phyloP scores from a whole-genome alignment of 2,797 vertebrate genomes.

The Hirundo rustica region DNA sequence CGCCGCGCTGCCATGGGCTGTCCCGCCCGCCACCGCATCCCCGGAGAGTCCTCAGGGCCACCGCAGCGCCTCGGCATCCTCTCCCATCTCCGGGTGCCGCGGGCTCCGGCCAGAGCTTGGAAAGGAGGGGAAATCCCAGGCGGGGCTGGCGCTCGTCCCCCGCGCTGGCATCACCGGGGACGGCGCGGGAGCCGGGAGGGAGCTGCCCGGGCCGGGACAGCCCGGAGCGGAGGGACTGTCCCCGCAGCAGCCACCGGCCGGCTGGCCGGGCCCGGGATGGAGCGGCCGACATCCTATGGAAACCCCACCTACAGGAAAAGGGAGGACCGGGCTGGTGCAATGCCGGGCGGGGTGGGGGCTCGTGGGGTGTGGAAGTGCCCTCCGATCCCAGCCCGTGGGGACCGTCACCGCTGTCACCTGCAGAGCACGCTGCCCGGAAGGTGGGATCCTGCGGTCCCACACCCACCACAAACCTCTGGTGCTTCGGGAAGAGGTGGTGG shows the following conservation, averaged over 20 bases:
- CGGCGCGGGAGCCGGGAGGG: not conserved
- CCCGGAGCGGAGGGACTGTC: not conserved
- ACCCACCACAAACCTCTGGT: accelerated
- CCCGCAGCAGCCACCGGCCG: constrained; percentile 43
- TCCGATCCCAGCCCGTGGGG: not conserved
- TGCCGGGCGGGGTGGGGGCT: not conserved
- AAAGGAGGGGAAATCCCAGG: not conserved
- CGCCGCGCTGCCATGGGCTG: not conserved
- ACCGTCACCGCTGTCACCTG: not conserved
- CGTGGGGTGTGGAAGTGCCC: not conserved
- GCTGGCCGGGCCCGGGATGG: constrained; percentile 56
- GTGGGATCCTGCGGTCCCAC: not conserved
- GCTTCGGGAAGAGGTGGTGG: not conserved
- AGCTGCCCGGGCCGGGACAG: not conserved
- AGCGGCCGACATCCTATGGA: constrained; percentile 79
- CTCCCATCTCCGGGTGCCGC: not conserved
- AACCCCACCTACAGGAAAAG: constrained; percentile 85
- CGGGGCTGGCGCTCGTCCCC: not conserved
- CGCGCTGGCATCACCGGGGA: not conserved
- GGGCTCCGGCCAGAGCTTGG: not conserved
- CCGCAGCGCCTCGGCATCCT: not conserved
- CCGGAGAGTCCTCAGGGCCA: not conserved
- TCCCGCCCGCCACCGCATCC: not conserved
- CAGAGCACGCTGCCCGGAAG: accelerated
- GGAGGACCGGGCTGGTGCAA: constrained; percentile 70